A percentile compares a stretch with the other conserved stretches of the same genome.
Conservation (phyloP, 2,797 vertebrate genomes). For the Acanthiza pusilla region DNA sequence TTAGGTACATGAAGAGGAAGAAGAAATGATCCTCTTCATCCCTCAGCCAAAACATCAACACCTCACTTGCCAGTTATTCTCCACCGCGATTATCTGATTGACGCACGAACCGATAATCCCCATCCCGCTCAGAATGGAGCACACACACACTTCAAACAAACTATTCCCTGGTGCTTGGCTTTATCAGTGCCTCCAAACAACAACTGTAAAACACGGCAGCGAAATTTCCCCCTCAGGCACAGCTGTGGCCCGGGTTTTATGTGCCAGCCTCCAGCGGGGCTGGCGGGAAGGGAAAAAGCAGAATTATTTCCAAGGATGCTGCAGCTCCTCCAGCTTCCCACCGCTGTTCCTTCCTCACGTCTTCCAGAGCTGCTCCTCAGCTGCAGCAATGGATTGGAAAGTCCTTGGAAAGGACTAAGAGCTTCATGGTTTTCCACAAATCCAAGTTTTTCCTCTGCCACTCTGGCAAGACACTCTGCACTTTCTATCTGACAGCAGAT, state of each 20-base stretch:
- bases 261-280: not conserved
- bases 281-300: not conserved
- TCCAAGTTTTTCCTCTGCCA: not conserved
- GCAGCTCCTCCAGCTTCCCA: not conserved
- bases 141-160: not conserved
- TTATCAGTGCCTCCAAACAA: constrained; percentile 25
- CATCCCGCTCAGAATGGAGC: not conserved
- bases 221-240: not conserved
- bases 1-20: not conserved
- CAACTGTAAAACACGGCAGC: not conserved
- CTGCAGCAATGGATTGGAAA: not conserved
- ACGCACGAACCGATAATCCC: not conserved
- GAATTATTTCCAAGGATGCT: not conserved
- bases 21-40: not conserved
- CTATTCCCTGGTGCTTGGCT: not conserved
- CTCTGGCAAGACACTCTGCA: not conserved
- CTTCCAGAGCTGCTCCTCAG: not conserved
- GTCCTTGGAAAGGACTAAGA: not conserved
- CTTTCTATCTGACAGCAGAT: not conserved
- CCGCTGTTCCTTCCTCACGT: fast-evolving
- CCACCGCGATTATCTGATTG: not conserved
- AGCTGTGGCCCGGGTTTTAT: not conserved
- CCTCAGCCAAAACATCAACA: constrained; percentile 11
- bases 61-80: not conserved
- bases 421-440: not conserved